phyloP scores from a whole-genome alignment of 92 coral and sea anemone species.

The Epizoanthus illoricatus region DNA sequence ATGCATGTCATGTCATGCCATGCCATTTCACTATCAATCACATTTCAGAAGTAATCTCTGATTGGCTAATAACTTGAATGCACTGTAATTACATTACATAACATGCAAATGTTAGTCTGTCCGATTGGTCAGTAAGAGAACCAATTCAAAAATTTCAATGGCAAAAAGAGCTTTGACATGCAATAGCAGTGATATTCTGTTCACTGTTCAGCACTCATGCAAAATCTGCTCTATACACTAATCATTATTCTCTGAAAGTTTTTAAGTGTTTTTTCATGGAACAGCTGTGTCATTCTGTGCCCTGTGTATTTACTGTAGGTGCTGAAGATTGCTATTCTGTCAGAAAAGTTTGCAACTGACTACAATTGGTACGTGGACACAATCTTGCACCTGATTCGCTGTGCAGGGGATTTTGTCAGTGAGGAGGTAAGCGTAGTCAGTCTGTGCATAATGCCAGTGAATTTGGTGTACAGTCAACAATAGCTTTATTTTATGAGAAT shows the following conservation, averaged over 20 bases:
- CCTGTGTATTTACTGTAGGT: slow-evolving; percentile 53
- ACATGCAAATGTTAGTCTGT: too few relatives aligned
- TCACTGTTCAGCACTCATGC: too few relatives aligned
- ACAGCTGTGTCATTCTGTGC: background rate
- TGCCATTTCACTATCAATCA: background rate
- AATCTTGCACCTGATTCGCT: slow-evolving; percentile 83
- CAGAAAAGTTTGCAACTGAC: slow-evolving; percentile 97
- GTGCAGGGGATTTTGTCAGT: slow-evolving; percentile 97
- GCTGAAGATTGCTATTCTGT: slow-evolving; percentile 88
- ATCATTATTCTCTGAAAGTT: too few relatives aligned
- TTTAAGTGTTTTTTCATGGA: background rate
- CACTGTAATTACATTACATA: background rate
- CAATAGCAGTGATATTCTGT: too few relatives aligned
- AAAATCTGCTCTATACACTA: too few relatives aligned
- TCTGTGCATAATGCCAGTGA: background rate
- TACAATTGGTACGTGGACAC: slow-evolving; percentile 98
- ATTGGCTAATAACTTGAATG: background rate
- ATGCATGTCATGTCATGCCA: background rate
- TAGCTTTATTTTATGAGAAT: too few relatives aligned
- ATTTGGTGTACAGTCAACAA: background rate
- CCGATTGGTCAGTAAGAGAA: too few relatives aligned
- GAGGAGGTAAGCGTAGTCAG: slow-evolving; percentile 67
- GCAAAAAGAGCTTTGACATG: too few relatives aligned
- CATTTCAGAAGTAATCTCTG: background rate
- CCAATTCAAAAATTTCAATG: too few relatives aligned